phyloP scores from a whole-genome alignment of 2,797 vertebrate species.

The Crocodylus rhombifer region DNA sequence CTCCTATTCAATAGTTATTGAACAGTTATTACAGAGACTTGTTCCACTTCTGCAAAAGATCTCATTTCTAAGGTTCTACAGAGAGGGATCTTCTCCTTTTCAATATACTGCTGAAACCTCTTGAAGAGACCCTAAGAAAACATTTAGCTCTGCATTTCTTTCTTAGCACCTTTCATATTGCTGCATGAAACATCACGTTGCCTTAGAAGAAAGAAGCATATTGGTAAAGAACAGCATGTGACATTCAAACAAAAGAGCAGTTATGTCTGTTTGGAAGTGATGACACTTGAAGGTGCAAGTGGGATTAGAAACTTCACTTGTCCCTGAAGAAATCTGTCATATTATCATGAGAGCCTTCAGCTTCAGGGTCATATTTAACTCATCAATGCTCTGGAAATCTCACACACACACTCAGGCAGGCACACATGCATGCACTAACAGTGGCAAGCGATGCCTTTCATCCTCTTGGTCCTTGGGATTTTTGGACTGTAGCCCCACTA shows the following conservation, averaged over 20 bases:
- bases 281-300: no score
- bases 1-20: no score
- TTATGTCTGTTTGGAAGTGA: no score
- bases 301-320: not conserved
- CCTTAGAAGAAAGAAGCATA: not conserved
- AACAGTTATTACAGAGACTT: not conserved
- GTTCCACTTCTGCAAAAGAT: not conserved
- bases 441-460: not conserved
- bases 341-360: not conserved
- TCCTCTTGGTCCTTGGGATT: not conserved
- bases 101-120: not conserved
- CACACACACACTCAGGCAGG: no score
- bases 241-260: no score
- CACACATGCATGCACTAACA: not conserved
- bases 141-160: not conserved
- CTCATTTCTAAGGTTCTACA: not conserved
- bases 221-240: not conserved
- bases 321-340: not conserved
- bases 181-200: not conserved
- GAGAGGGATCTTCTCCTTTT: not conserved
- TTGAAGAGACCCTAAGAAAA: not conserved
- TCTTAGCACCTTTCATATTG: not conserved
- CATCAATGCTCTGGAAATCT: not conserved
- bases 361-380: not conserved
- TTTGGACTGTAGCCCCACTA: not conserved